These are phyloP conservation scores for Tricholaema leucomelas DNA, from an alignment of 2,113 vertebrate species.

Conservation along the genomic window DNA sequence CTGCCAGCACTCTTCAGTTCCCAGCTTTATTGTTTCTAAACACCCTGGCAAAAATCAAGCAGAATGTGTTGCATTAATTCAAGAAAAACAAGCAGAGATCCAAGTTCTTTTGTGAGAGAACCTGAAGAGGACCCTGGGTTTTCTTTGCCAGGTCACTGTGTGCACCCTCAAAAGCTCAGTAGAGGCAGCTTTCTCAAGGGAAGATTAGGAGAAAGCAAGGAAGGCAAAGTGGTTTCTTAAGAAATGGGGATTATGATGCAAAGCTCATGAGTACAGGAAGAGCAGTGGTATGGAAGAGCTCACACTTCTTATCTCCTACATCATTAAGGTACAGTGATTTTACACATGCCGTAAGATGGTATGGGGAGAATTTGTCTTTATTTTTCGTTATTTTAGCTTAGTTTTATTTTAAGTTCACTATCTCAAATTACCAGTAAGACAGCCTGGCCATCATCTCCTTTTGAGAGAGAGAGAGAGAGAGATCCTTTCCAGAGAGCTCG, in stretches of 20 bases:
- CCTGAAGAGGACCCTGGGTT: not conserved
- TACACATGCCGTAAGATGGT: not conserved
- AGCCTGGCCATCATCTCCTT: not conserved
- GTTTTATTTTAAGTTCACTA: not conserved
- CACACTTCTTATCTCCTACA: not conserved
- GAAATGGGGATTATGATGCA: not conserved
- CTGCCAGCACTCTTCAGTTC: constrained; percentile 31
- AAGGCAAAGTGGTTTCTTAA: not conserved
- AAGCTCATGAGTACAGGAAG: not conserved
- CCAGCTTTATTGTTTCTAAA: constrained; percentile 59
- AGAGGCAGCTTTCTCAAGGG: not conserved
- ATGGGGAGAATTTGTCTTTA: not conserved
- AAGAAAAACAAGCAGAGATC: constrained; percentile 50
- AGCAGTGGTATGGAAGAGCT: not conserved
- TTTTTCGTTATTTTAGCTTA: not conserved
- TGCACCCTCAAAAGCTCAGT: not conserved
- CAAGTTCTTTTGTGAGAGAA: constrained; percentile 43
- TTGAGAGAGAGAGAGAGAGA: not conserved
- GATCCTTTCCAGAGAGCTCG: not conserved
- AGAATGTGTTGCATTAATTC: constrained; percentile 35
- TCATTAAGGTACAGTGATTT: not conserved
- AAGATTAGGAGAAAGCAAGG: not conserved
- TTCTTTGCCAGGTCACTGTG: not conserved
- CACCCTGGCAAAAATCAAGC: constrained; percentile 45
- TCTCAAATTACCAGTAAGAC: not conserved